A percentile compares a stretch with the other conserved stretches of the same genome.
These are phyloP conservation scores for Caenorhabditis tropicalis DNA, from an alignment of 1,140 invertebrate species.

Conservation along the genomic window DNA sequence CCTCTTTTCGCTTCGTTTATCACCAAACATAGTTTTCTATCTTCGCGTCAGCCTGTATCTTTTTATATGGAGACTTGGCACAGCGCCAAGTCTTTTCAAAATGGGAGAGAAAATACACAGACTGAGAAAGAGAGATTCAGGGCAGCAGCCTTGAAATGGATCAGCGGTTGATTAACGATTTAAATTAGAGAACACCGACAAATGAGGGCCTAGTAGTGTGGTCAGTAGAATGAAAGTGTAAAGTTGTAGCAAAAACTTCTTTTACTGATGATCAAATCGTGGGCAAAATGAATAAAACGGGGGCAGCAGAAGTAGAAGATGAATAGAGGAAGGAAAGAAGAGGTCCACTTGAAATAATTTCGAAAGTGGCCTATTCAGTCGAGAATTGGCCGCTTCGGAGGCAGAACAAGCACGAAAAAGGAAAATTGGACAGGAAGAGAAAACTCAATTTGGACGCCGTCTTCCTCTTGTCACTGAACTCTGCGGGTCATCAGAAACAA, in stretches of 20 bases:
- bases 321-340: constrained; percentile 37
- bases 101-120: neutral
- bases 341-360: constrained; percentile 38
- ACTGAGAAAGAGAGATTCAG: neutral
- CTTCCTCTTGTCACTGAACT: constrained; percentile 29
- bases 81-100: neutral
- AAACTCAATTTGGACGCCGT: constrained; percentile 26
- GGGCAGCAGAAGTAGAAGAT: constrained; percentile 18
- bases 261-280: constrained; percentile 21
- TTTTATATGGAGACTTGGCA: neutral
- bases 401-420: constrained; percentile 25
- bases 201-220: neutral
- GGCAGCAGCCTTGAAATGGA: constrained; percentile 11
- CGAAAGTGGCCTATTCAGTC: constrained; percentile 41
- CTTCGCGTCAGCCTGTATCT: neutral
- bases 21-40: neutral
- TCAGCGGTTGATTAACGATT: constrained; percentile 14
- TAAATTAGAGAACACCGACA: constrained; percentile 18
- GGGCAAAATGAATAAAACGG: neutral
- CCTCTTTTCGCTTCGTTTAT: constrained; percentile 23
- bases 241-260: neutral
- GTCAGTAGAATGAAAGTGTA: neutral
- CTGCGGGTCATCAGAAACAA: neutral
- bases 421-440: neutral
- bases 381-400: constrained; percentile 33